Evolutionary conservation across 2,888 invertebrate species (phyloP), one percentile per base, ranked within the genome.

Genomic region (Agriopis leucophaearia): DNA sequence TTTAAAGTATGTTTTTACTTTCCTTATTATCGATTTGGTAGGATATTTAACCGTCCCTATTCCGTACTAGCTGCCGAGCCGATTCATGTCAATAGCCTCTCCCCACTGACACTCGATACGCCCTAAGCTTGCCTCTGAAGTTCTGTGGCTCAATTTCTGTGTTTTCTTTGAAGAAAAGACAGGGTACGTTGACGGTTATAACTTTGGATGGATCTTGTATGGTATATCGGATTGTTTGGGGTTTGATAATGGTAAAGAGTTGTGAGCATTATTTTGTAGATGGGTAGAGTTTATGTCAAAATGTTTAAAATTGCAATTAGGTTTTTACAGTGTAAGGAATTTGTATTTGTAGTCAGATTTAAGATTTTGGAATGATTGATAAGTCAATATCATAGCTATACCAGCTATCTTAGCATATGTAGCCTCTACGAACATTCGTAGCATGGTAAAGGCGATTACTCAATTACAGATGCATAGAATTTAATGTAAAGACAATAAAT

Each of bases 81-180:
- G 61, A 71, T 70, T 65, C 69, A 68, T 74, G 74, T 71, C 74
- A 74, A 73, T 64, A 65, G 68, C 71, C 66, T 69, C 74, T 67
- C 60, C 59, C 66, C 50, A 50, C 57, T 65, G 72, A 63, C 60
- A 69, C 70, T 74, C 61, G 66, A 73, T 70, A 72, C 45, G 44
- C 47, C 55, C 66, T 62, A 62, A 66, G 70, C 70, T 50, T 36
- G 66, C 68, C 60, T 59, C 38, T 16, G 44, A 63, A 63, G 44
- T 55, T 67, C 42, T 59, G 36, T 15, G 61, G 61, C 18, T 66
- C 66, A 45, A 66, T 60, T 59, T 63, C 54, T 67, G 48, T 62
- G 54, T 63, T 67, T 47, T 67, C 62, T 63, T 62, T 57, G 55
- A 54, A 55, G 54, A 48, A 67, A 67, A 61, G 48, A 64, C 58